Evolutionary conservation across 2,888 invertebrate genomes (phyloP), one percentile per base, ranked within the genome.

Genomic region (Nemurella pictetii): DNA sequence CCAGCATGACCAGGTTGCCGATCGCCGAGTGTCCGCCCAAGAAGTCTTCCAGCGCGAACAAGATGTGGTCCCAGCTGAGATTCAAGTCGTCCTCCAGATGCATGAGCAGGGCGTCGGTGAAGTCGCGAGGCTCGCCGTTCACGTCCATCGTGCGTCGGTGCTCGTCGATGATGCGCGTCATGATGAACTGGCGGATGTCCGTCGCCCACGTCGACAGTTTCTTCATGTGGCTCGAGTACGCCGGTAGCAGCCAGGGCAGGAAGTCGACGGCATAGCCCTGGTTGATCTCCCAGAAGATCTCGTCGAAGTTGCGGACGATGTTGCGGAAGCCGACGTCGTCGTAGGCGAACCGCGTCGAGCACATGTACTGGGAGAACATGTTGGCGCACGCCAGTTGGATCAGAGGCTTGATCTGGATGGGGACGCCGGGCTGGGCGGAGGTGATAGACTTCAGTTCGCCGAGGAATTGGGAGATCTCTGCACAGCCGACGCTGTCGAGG

Each of bases 281-380:
- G 89, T 97, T 97, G 87, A 97, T 96, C 89, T 97, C 97, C 95
- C 96, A 96, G 91, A 97, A 97, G 83, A 97, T 96, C 87, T 95
- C 95, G 88, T 97, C 97, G 89, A 97, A 97, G 85, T 92, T 93
- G 29, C 94, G 91, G 0, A 96, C 95, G 5, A 95, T 92, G 85
- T 92, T 91, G 81, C 92, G 91, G 90, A 96, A 97, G 26, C 94
- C 94, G 0, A 88, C 85, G 87, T 97, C 95, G 20, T 94, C 92
- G 84, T 94, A 93, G 74, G 94, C 93, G 88, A 96, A 86, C 0
- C 95, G 92, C 0, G 93, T 92, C n/a, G 95, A 95, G 90, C 97
- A 97, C 95, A 97, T 96, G 90, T 96, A 97, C 87, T 95, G 93
- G 3, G 93, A 93, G 90, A 97, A 97, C 94, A 97, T 95, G 90